These are phyloP conservation scores for Etheostoma cragini DNA, from an alignment of 2,113 vertebrate species.

Conservation along the genomic window DNA sequence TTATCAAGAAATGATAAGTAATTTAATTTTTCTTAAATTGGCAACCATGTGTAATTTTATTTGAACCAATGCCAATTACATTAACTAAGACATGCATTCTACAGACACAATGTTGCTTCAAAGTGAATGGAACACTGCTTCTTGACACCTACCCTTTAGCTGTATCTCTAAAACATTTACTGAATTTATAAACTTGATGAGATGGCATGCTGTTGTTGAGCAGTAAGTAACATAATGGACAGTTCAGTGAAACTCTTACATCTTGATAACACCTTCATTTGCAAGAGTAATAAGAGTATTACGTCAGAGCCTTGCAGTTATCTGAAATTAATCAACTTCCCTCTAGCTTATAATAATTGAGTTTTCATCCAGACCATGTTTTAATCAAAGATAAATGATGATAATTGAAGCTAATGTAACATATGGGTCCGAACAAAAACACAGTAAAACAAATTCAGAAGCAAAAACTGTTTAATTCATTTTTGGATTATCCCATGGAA, in stretches of 20 bases:
- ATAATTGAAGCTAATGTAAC: slow-evolving; percentile 33
- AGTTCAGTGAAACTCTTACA: slow-evolving; percentile 16
- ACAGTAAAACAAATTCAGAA: slow-evolving; percentile 29
- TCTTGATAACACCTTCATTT: slow-evolving; percentile 47
- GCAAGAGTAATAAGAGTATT: slow-evolving; percentile 30
- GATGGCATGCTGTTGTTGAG: slow-evolving; percentile 18
- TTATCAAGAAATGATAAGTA: too few species aligned
- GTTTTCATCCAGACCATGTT: slow-evolving; percentile 40
- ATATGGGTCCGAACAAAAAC: slow-evolving; percentile 38
- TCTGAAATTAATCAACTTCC: slow-evolving; percentile 62
- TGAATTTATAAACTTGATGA: not conserved
- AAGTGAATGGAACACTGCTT: slow-evolving; percentile 1
- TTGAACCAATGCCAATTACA: slow-evolving; percentile 17
- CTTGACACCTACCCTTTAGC: not conserved
- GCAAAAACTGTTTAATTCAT: slow-evolving; percentile 11
- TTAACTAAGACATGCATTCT: slow-evolving; percentile 32
- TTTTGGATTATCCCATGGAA: slow-evolving; percentile 9
- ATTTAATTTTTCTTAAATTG: not conserved
- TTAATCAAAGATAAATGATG: slow-evolving; percentile 49
- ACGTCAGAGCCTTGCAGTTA: slow-evolving; percentile 46
- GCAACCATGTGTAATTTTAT: slow-evolving; percentile 32
- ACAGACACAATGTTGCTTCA: not conserved
- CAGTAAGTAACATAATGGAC: slow-evolving; percentile 11
- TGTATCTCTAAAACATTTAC: not conserved
- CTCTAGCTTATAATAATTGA: slow-evolving; percentile 64